Evolutionary conservation across 2,113 vertebrate species (phyloP), one percentile per base, ranked within the genome.

Genomic region (Rhinoderma darwinii): DNA sequence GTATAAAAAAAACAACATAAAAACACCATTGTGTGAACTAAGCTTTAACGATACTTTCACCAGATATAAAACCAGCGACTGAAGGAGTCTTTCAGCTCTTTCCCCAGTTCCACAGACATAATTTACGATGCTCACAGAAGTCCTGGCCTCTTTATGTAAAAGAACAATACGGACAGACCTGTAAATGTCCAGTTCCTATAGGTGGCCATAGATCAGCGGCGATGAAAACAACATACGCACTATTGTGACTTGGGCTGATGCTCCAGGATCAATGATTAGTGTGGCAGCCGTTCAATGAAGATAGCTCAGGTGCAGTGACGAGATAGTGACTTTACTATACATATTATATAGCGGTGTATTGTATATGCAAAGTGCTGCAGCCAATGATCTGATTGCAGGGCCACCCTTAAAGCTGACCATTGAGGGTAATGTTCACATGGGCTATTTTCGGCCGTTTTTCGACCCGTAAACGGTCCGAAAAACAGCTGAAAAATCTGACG

Each of bases 41-140:
- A 63, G 59, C 59, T 63, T 4, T 75, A 44, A 11, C 41, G 10
- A 44, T 44, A 30, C 73, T 76, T 47, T 47, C 39, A 61, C 78
- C 25, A 81, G 56, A 44, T 39, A 22, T 32, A 56, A 59, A 43
- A 43, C 3, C 39, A 43, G 20, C 39, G 12, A 43, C 17, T 74
- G 11, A 74, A 74, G 10, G 25, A 76, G 76, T 4, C 50, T 2
- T 54, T 22, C 20, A 17, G 3, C 41, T 44, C 17, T 75, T 63
- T 12, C 25, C 25, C 75, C 17, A 51, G 44, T 25, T 78, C 54
- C 4, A 37, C 76, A 54, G 47, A 56, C 47, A 54, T 37, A 22
- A 78, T 78, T 78, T 78, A 78, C 76, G 37, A 78, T 32, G 50
- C 20, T 25, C 47, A 20, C 44, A 77, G 75, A 32, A 51, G 2